Evolutionary conservation across 1,140 invertebrate species (phyloP), one percentile per base, ranked within the genome.

Genomic region (Vanessa tameamea): DNA sequence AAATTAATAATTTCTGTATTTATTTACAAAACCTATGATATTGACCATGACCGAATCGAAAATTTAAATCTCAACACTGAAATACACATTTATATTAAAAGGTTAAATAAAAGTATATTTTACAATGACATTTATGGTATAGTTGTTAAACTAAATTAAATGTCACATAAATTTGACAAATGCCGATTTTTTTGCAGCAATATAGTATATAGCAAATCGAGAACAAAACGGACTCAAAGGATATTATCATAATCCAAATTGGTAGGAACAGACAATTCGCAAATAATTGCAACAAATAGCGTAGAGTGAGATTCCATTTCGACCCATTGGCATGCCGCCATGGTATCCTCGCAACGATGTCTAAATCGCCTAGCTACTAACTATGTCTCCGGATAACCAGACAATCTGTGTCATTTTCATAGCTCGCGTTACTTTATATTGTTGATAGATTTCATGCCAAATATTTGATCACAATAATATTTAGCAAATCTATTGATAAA

Each of bases 281-380:
- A 57, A 23, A 69, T 69, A 63, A 69, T 69, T 69, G 55, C 57
- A 63, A 50, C 37, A n/a, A 61, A 61, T 64, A 50, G 47, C 37
- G 20, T 50, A 23, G n/a, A 66, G 64, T 55, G 43, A 57, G 61
- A 69, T 73, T 66, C 61, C 71, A 43, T 67, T 64, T 20, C 64
- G 72, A 37, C 59, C 47, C 63, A 75, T 75, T 78, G 77, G 77
- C 77, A 78, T 48, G 51, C 69, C 69, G 73, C 77, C 77, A 78
- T 55, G 68, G 69, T 68, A 20, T 75, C 69, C 70, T 65, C 66
- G 73, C 67, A 57, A 57, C 53, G 73, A 73, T 70, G 74, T 75
- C 69, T 73, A 57, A 64, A 75, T 72, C 76, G 69, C 70, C 71
- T 57, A 72, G 65, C 16, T 57, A 57, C 53, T 57, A 37, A 61